Conservation (phyloP, 2,888 invertebrate species). For the Drosophila eohydei region DNA sequence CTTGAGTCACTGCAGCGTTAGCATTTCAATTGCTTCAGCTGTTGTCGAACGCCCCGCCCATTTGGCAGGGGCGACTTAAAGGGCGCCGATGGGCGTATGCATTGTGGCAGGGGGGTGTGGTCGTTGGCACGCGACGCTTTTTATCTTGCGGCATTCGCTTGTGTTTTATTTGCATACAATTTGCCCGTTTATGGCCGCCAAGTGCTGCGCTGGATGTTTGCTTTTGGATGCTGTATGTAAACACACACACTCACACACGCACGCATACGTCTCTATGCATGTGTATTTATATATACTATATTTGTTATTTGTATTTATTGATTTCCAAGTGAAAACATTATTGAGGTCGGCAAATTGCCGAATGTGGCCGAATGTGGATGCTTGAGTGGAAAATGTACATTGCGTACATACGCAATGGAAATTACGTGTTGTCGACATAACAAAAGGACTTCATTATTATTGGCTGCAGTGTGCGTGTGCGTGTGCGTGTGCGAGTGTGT, state of each 20-base stretch:
- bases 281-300: conserved; percentile 29
- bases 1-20: conserved; percentile 52
- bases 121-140: conserved; percentile 29
- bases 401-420: conserved; percentile 65
- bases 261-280: neutral
- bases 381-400: conserved; percentile 20
- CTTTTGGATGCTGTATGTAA: conserved; percentile 15
- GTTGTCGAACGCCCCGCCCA: conserved; percentile 4
- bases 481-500: conserved; percentile 16
- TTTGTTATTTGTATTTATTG: conserved; percentile 77
- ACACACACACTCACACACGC: neutral
- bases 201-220: conserved; percentile 35
- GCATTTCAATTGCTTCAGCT: conserved; percentile 53
- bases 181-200: conserved; percentile 67
- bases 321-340: conserved; percentile 77
- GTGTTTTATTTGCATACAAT: conserved; percentile 76
- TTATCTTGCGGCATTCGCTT: conserved; percentile 52
- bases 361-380: conserved; percentile 21
- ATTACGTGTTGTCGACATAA: conserved; percentile 64
- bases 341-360: conserved; percentile 65
- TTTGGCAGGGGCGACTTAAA: too few species aligned
- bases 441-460: conserved; percentile 79
- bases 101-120: neutral
- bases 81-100: neutral
- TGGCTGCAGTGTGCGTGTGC: conserved; percentile 54